A percentile compares a stretch with the other conserved stretches of the same genome.
These are phyloP conservation scores for Anorthoa munda DNA, from an alignment of 2,888 invertebrate genomes.

Conservation along the genomic window DNA sequence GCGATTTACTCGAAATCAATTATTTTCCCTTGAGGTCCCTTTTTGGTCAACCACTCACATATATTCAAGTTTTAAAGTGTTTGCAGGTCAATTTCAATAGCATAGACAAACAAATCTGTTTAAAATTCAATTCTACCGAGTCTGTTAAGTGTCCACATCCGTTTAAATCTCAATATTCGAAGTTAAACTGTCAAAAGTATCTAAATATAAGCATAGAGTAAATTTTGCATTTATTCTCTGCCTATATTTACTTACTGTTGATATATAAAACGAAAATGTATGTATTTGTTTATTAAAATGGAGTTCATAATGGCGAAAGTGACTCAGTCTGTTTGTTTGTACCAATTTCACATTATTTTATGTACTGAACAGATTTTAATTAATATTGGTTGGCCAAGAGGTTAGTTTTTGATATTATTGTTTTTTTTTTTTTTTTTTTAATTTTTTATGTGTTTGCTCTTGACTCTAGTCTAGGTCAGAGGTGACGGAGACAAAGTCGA, in stretches of 20 bases:
- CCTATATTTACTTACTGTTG: no score
- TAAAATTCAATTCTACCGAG: conserved; percentile 30
- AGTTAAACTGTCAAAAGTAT: conserved; percentile 38
- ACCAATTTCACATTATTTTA: conserved; percentile 15
- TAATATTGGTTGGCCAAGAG: background rate
- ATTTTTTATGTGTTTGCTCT: no score
- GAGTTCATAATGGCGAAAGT: conserved; percentile 36
- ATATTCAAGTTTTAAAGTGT: conserved; percentile 28
- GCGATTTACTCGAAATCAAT: no score
- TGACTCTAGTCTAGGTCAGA: no score
- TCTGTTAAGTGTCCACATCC: conserved; percentile 54
- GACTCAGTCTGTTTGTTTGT: conserved; percentile 1
- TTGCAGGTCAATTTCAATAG: conserved; percentile 30
- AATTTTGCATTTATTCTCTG: no score
- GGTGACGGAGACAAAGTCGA: no score
- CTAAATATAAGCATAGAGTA: conserved; percentile 6
- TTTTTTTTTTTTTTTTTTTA: no score
- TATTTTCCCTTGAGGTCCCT: no score
- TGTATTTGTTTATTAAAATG: conserved; percentile 28
- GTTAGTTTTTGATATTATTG: background rate
- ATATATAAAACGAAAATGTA: background rate
- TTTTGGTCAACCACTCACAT: no score
- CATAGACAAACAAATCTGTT: conserved; percentile 26
- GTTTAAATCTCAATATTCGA: conserved; percentile 44
- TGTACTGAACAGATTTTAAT: conserved; percentile 2